Evolutionary conservation across 2,797 vertebrate species (phyloP), one percentile per base, ranked within the genome.

Genomic region (Sebastiscus albofasciatus): DNA sequence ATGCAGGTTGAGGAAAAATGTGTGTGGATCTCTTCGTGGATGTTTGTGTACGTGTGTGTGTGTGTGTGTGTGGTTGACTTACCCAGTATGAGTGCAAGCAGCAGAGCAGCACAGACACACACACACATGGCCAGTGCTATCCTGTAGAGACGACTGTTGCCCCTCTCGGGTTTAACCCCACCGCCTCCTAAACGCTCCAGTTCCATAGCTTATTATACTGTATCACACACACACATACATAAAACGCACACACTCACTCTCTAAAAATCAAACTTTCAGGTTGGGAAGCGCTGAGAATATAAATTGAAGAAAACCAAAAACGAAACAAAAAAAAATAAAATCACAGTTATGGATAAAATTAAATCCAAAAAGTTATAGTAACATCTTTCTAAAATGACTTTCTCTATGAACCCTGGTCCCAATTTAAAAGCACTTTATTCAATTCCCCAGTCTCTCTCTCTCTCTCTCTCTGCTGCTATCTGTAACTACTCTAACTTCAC

Each of bases 111-210:
- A 34, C 94, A 96, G 46, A 86, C 90, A 92, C 92, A 96, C 91
- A 77, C 94, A 39, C 96, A 97, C 82, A 97, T 80, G 3, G 90
- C 96, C 75, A 99, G 95, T 20, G 96, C 96, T 0, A 97, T 94
- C 87, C 93, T 96, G 24, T 96, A 96, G 83, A 95, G 90, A 82
- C 94, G 96, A 27, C 56, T 84, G 75, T 73, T 88, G 77, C 87
- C 84, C 77, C 54, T 81, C 70, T 90, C 91, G 0, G 90, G 94
- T 90, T 96, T 95, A 75, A 89, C 79, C 80, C 89, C 89, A 1
- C 81, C 81, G 0, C 85, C 86, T 2, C 93, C 88, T 69, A 96
- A 89, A 85, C 72, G 93, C 77, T 96, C 95, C 86, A 92, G 90
- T 70, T 96, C 96, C 95, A 96, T 95, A 33, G 49, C 83, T 84